phyloP scores from a whole-genome alignment of 2,797 vertebrate species.

The Chaenodraco wilsoni region DNA sequence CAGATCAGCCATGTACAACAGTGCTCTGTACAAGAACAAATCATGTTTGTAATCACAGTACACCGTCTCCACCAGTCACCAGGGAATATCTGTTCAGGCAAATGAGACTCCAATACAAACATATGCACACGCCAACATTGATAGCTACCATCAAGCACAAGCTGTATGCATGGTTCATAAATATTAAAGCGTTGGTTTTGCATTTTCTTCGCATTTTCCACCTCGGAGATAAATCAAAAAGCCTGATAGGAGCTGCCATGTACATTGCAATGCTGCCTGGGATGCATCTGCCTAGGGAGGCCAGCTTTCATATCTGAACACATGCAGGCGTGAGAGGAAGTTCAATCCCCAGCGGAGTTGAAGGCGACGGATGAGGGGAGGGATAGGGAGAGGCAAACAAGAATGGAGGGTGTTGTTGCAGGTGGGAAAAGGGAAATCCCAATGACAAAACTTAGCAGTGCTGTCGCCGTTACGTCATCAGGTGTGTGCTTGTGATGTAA shows the following conservation, averaged over 20 bases:
- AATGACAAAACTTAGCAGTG: conserved; percentile 2
- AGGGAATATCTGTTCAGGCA: conserved; percentile 74
- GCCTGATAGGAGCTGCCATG: conserved; percentile 72
- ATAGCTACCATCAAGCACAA: conserved; percentile 47
- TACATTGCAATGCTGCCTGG: conserved; percentile 65
- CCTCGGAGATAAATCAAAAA: conserved; percentile 71
- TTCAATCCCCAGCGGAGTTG: conserved; percentile 59
- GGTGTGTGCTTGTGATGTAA: background rate
- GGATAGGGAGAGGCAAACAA: conserved; percentile 28
- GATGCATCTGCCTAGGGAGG: conserved; percentile 67
- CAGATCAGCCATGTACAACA: conserved; percentile 71
- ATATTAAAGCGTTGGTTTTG: conserved; percentile 75
- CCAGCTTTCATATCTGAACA: conserved; percentile 65
- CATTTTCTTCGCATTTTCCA: conserved; percentile 71
- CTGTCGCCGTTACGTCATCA: conserved; percentile 17
- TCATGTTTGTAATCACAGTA: conserved; percentile 78
- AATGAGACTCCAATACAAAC: conserved; percentile 68
- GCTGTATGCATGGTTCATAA: conserved; percentile 62
- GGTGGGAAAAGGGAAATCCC: conserved; percentile 28
- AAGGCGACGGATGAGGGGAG: conserved; percentile 38
- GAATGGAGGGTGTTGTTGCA: conserved; percentile 18
- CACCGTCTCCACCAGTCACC: conserved; percentile 68
- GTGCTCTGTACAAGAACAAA: conserved; percentile 71
- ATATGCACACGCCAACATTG: conserved; percentile 29
- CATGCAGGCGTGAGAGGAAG: conserved; percentile 62